Base-by-base conservation (phyloP, 2,888 invertebrate species). In the Petrolisthes manimaculis region DNA sequence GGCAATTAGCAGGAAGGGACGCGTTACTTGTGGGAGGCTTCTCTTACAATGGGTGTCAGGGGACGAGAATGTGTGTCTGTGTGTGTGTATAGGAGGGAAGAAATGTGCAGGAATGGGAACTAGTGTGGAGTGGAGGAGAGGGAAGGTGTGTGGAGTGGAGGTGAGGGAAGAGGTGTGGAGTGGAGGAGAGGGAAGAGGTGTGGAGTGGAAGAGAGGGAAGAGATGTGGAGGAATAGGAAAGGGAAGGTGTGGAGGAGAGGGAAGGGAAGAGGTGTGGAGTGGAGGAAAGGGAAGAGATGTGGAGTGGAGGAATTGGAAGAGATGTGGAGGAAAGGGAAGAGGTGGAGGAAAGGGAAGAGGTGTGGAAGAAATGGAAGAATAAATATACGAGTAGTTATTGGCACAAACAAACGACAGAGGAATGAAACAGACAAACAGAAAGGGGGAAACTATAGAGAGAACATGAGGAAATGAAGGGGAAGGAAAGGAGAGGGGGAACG, bases 1-100 rank as follows among this genome's bases (percentile, higher is more conserved):
- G 54, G 21, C 79, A 85, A 85, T 85, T 85, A 85, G 85, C 85
- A 78, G 14, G 61, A 61, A n/a, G 61, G 61, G 61, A 61, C 8
- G 61, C 61, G 37, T 24, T 37, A 37, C 12, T 24, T 51, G 3
- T n/a, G n/a, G 67, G 67, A 18, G 24, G 24, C n/a, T n/a, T n/a
- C n/a, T n/a, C n/a, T n/a, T n/a, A n/a, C n/a, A n/a, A n/a, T n/a
- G n/a, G n/a, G n/a, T n/a, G n/a, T n/a, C n/a, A 21, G n/a, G 12
- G 83, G 51, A 21, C 12, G 8, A n/a, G n/a, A 53, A 8, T 21
- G 69, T 24, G 71, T 51, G 53, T 37, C n/a, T 37, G 83, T 14
- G 55, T 6, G 14, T 55, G 18, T 5, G 4, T 12, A 54, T 54
- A 67, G 61, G 61, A n/a, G 24, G 56, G 9, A 4, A n/a, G 9